Percentiles rank a stretch among this genome's conserved stretches.
Conservation (phyloP, 2,888 invertebrate species). For the Trachelus iudaicus region DNA sequence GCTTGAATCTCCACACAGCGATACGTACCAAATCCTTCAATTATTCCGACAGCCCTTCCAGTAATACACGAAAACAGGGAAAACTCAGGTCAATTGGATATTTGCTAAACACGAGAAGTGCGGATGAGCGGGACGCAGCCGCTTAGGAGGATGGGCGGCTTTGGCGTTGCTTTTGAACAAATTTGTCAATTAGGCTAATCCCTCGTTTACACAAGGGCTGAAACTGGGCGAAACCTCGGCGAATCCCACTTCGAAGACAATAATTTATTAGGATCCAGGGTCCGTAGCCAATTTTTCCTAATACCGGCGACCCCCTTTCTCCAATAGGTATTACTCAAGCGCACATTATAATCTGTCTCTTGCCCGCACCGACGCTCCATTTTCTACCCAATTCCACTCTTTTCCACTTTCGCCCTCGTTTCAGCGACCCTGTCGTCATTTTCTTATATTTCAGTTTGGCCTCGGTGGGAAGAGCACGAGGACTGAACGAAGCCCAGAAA, state of each 20-base stretch:
- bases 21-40: neutral
- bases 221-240: constrained; percentile 6
- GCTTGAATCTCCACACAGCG: neutral
- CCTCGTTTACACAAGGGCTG: constrained; percentile 3
- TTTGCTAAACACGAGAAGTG: neutral
- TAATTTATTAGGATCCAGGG: constrained; percentile 18
- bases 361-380: neutral
- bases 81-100: neutral
- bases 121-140: neutral
- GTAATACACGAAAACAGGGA: neutral
- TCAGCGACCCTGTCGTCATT: neutral
- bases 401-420: neutral
- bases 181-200: constrained; percentile 5
- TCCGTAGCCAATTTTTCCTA: constrained; percentile 20
- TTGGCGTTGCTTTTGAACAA: neutral
- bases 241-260: constrained; percentile 21
- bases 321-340: constrained; percentile 11
- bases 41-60: neutral
- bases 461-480: neutral
- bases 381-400: neutral
- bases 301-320: constrained; percentile 8
- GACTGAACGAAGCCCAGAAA: neutral
- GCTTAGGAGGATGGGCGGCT: neutral
- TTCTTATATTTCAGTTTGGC: neutral
- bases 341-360: constrained; percentile 2